Evolutionary conservation across 1,140 invertebrate genomes (phyloP).

Genomic region (Micrasema minimum): DNA sequence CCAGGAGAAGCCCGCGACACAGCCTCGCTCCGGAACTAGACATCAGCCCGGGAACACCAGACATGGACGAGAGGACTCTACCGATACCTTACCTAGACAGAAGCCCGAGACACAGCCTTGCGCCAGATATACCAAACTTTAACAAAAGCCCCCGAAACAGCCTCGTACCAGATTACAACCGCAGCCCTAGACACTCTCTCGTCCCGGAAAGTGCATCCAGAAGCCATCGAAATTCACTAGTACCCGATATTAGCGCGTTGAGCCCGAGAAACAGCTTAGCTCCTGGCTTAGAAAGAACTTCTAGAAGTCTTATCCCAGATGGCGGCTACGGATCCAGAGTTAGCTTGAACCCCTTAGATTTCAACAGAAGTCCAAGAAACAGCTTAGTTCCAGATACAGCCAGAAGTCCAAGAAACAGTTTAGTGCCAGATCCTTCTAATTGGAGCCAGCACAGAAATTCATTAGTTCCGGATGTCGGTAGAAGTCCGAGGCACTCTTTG

Average conservation of each 20-base stretch:
- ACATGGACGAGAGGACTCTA: slow-evolving; percentile 46
- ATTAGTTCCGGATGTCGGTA: slow-evolving; percentile 61
- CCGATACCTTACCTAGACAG: slow-evolving; percentile 64
- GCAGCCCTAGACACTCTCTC: slow-evolving; percentile 72
- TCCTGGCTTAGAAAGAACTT: slow-evolving; percentile 64
- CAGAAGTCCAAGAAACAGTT: slow-evolving; percentile 70
- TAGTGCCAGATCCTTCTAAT: slow-evolving; percentile 68
- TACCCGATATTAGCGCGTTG: slow-evolving; percentile 66
- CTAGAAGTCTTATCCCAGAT: slow-evolving; percentile 71
- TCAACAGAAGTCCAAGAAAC: slow-evolving; percentile 73
- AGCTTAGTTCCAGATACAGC: slow-evolving; percentile 69
- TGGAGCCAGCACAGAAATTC: slow-evolving; percentile 66
- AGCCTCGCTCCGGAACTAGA: slow-evolving; percentile 64
- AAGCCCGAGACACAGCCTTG: slow-evolving; percentile 72
- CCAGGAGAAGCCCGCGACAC: slow-evolving; percentile 62
- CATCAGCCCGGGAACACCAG: slow-evolving; percentile 59
- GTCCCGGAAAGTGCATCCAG: slow-evolving; percentile 66
- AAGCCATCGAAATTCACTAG: slow-evolving; percentile 70
- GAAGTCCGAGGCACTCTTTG: slow-evolving; percentile 71
- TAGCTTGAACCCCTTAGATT: slow-evolving; percentile 68
- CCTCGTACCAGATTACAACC: slow-evolving; percentile 68
- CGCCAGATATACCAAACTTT: slow-evolving; percentile 64
- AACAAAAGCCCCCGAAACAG: slow-evolving; percentile 62
- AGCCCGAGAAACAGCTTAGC: slow-evolving; percentile 65
- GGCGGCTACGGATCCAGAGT: slow-evolving; percentile 64